A percentile compares a stretch with the other conserved stretches of the same genome.
Evolutionary conservation across 2,888 invertebrate species (phyloP).

Genomic region (Ceriagrion tenellum): DNA sequence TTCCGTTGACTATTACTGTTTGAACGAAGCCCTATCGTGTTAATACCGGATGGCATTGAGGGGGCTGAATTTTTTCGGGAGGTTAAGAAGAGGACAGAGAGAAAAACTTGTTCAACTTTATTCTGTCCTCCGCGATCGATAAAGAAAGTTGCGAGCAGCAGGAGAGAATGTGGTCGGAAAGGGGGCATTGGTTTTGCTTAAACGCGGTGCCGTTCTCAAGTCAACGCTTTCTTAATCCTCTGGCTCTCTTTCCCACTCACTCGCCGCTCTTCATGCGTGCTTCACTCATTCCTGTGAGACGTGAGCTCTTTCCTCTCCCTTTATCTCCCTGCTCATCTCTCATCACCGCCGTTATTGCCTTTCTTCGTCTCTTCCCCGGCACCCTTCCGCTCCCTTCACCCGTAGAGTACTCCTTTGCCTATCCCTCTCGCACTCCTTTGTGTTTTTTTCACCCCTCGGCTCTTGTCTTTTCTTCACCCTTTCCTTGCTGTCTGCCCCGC

Average conservation of each 20-base stretch:
- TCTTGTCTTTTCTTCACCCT: background rate
- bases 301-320: background rate
- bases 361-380: background rate
- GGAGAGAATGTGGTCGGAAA: background rate
- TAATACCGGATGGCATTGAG: too few species aligned
- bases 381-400: background rate
- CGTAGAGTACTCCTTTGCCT: background rate
- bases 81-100: background rate
- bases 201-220: background rate
- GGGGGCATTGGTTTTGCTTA: background rate
- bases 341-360: background rate
- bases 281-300: background rate
- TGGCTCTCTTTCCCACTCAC: background rate
- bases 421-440: background rate
- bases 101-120: background rate
- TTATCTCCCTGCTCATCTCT: background rate
- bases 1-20: too few species aligned
- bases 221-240: constrained; percentile 1
- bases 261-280: background rate
- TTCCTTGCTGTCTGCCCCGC: too few species aligned
- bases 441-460: background rate
- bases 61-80: background rate
- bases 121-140: constrained; percentile 3
- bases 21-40: too few species aligned
- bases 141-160: background rate